Base-by-base conservation (phyloP, 2,113 vertebrate species). In the Atherinomorus stipes region DNA sequence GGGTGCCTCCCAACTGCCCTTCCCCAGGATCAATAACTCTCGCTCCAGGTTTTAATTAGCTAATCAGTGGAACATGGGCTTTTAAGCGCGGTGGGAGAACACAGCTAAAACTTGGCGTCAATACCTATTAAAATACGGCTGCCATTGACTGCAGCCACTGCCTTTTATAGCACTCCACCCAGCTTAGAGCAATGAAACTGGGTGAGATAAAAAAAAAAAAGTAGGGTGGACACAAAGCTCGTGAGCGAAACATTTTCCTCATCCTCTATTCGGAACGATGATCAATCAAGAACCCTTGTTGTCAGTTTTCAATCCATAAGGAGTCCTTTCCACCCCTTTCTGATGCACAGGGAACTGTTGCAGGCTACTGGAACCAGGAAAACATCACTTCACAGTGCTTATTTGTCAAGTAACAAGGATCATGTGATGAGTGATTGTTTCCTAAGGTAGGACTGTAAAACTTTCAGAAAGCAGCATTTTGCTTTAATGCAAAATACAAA, bases 11-110 rank as follows among this genome's bases (percentile, higher is more conserved):
- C 50, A 21, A 68, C 51, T 62, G 78, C 51, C 79, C 77, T 63
- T 75, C 82, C 74, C 45, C 38, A 23, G 68, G 74, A 89, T 94
- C 91, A 15, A 94, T 94, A 69, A 82, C 81, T 75, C 76, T 81
- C 54, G 42, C 88, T 93, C 79, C 57, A 64, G 74, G 89, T 87
- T 92, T 92, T 93, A 92, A 93, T 92, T 90, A 91, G 91, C 88
- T 90, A 90, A 93, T 92, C 89, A 93, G 87, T 88, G 70, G 74
- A 90, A 92, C 92, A 90, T 84, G 88, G 76, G 88, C 89, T 91
- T 93, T 94, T 92, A 92, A 91, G 81, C 78, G 62, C 37, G 85
- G 77, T 65, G 86, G 73, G 78, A 87, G 83, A 85, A 81, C 49
- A 49, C 21, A 44, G 79, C 81, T 89, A 80, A 90, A 90, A 74